Evolutionary conservation across 2,113 vertebrate species (phyloP), one percentile per base, ranked within the genome.

Genomic region (Cyrtonyx montezumae): DNA sequence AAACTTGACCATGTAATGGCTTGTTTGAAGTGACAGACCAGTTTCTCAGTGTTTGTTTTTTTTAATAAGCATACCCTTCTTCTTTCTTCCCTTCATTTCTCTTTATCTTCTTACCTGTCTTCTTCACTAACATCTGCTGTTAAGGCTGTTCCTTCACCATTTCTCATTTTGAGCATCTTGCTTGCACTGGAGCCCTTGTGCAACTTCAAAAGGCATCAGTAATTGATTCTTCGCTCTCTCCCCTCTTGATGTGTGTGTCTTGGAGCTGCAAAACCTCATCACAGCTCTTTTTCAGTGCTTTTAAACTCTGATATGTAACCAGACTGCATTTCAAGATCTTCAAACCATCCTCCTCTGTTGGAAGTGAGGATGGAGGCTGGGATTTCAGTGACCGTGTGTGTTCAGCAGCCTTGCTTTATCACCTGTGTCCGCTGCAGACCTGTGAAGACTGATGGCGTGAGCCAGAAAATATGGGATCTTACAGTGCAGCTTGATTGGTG

Each of bases 311-410:
- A 8, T 40, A 8, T 63, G 37, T 63, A 63, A 28, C 37, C 37
- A 40, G 61, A 19, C 80, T 76, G 69, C 3, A 0, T 88, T 86
- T 94, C 66, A 71, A 78, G 61, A 75, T 65, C 18, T 80, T 77
- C 62, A 84, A 79, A 68, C 30, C 58, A 30, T 78, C 58, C 58
- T 68, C 40, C 74, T 7, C 6, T 65, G 26, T 25, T 86, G 69
- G 34, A 68, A 69, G 14, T 71, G 40, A 88, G 66, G 32, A 28
- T 68, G 30, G 37, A 80, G 56, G 26, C 25, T 61, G 74, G 34
- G 56, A 42, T 48, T 71, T 51, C 55, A 40, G 5, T 77, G 66
- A 30, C 67, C 53, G 15, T 0, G 0, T 62, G 10, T 40, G 43
- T 55, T 75, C 69, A 75, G 73, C 2, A 5, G 43, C 43, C 83